Evolutionary conservation across 2,888 invertebrate genomes (phyloP).

Genomic region (Pomacea canaliculata): DNA sequence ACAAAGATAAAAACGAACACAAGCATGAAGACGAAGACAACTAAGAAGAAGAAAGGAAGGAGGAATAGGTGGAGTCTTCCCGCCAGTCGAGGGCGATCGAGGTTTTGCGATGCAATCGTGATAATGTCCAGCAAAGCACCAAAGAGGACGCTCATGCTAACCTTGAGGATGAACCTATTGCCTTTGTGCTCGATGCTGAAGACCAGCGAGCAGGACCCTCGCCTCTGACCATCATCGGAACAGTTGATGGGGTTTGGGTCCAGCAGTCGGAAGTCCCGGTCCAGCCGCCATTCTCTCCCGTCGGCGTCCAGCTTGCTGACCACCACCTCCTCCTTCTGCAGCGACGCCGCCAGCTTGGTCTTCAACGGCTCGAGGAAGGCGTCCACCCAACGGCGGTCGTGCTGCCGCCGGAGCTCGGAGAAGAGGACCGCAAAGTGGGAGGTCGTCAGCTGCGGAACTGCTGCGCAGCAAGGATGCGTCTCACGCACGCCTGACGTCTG

Average conservation of each 20-base stretch:
- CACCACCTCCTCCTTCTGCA: slow-evolving; percentile 6
- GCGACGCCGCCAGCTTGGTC: slow-evolving; percentile 2
- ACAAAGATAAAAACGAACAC: too few species aligned
- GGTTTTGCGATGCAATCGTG: too few species aligned
- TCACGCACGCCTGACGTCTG: too few species aligned
- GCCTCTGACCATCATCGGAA: slow-evolving; percentile 23
- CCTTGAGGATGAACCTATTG: slow-evolving; percentile 38
- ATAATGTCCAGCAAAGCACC: too few species aligned
- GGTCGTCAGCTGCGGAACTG: background rate
- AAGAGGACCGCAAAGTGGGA: background rate
- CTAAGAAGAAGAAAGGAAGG: too few species aligned
- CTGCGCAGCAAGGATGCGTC: too few species aligned
- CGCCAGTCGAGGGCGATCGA: too few species aligned
- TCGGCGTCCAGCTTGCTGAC: slow-evolving; percentile 33
- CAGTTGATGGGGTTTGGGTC: slow-evolving; percentile 42
- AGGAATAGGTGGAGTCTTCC: too few species aligned
- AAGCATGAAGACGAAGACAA: too few species aligned
- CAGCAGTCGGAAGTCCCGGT: slow-evolving; percentile 44
- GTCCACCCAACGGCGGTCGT: background rate
- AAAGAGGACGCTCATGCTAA: slow-evolving; percentile 9
- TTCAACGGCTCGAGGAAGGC: background rate
- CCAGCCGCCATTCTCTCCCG: slow-evolving; percentile 45
- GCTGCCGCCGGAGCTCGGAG: background rate
- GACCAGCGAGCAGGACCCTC: slow-evolving; percentile 38
- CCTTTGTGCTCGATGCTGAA: slow-evolving; percentile 36